These are phyloP conservation scores for Leistus spinibarbis DNA, from an alignment of 2,888 invertebrate species.

Conservation along the genomic window DNA sequence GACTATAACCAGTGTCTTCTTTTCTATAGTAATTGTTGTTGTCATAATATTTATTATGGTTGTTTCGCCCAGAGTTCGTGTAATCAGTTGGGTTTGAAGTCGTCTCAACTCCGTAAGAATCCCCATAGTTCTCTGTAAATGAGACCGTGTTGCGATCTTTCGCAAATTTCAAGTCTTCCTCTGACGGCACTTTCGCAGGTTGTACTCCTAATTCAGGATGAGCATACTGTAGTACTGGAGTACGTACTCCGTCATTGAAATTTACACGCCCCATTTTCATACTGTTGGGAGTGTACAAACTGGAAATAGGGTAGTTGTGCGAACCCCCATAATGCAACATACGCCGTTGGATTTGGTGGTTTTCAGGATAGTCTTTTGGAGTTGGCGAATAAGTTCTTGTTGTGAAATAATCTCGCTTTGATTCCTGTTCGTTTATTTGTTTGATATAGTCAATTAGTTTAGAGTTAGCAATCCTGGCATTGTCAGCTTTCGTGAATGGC, in stretches of 20 bases:
- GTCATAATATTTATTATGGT: conserved; percentile 56
- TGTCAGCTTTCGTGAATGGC: conserved; percentile 69
- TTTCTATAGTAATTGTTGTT: conserved; percentile 62
- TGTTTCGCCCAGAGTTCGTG: conserved; percentile 49
- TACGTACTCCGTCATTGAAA: conserved; percentile 73
- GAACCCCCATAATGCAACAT: conserved; percentile 72
- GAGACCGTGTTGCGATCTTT: conserved; percentile 46
- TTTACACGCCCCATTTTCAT: conserved; percentile 63
- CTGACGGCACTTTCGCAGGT: conserved; percentile 68
- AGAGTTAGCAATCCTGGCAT: conserved; percentile 63
- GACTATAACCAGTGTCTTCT: conserved; percentile 60
- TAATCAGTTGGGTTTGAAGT: conserved; percentile 43
- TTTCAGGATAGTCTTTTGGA: conserved; percentile 59
- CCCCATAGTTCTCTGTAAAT: conserved; percentile 47
- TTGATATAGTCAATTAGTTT: conserved; percentile 70
- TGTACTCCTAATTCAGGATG: conserved; percentile 81
- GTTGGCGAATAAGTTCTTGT: conserved; percentile 57
- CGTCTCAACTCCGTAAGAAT: conserved; percentile 41
- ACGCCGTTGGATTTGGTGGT: conserved; percentile 69
- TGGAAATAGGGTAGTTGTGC: conserved; percentile 69
- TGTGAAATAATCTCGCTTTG: conserved; percentile 65
- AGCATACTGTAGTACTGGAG: conserved; percentile 79
- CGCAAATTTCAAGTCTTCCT: conserved; percentile 51
- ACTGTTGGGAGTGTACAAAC: conserved; percentile 67
- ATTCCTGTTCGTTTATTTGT: conserved; percentile 70